Evolutionary conservation across 30 jellyfish, hydroid and myxozoan genomes (phyloP), one percentile per base, ranked within the genome.

Genomic region (Cassiopea xamachana): DNA sequence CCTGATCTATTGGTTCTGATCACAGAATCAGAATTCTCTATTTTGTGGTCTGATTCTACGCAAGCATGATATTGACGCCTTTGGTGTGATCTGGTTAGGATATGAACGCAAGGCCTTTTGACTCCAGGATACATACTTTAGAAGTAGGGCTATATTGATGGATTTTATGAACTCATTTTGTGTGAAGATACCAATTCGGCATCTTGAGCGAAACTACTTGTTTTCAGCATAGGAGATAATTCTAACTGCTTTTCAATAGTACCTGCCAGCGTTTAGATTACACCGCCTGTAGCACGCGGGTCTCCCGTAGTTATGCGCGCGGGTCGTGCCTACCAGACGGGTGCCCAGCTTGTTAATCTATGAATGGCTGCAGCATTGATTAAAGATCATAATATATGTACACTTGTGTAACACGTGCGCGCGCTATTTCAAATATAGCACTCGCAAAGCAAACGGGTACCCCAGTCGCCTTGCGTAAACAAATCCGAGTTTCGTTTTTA

Each of bases 361-460:
- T 44, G 19, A 46, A 59, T 46, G 78, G 50, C 73, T 75, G 68
- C 59, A 47, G 49, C 78, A 51, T 51, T 75, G 89, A 75, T 87
- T 75, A 87, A 87, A 87, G 94, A 75, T 87, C 94, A 87, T 67
- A n/a, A 75, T 69, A 55, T 47, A 84, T 80, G 78, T 77, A 77
- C 89, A 87, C 89, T 77, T 73, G 84, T 69, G 89, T 50, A 87
- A 58, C 94, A 87, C 94, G 94, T 87, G 94, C 94, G 84, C 94
- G 74, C 76, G 94, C 27, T 76, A 45, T 64, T 77, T 44, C 77
- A 60, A 87, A 87, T 87, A 77, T 17, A 67, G 84, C 89, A 87
- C 94, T 76, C 64, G 94, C 89, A 46, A 46, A 19, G 9, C 67
- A 39, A 46, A 64, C 94, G 47, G 94, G 94, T 87, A 87, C 84